Evolutionary conservation across 1,140 invertebrate species (phyloP).

Genomic region (Thereuonema tuberculata): DNA sequence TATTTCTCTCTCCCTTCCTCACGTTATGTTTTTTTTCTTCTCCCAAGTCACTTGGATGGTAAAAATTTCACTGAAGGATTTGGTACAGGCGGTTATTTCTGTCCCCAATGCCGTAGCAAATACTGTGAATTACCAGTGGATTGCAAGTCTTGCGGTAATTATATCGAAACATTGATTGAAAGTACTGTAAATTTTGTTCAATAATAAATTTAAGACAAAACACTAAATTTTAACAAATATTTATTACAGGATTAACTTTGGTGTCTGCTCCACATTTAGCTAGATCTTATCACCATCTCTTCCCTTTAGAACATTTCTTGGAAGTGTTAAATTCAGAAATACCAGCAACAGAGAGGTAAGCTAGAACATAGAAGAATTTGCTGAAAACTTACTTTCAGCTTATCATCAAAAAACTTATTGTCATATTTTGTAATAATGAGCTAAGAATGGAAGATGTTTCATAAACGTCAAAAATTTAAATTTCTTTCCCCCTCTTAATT

Average conservation of each 20-base stretch:
- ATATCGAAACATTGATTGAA: too few species aligned
- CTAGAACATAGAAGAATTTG: constrained; percentile 11
- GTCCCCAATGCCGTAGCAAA: constrained; percentile 90
- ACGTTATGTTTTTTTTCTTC: constrained; percentile 2
- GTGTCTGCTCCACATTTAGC: constrained; percentile 95
- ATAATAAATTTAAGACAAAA: too few species aligned
- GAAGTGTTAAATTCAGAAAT: constrained; percentile 39
- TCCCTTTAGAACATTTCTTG: constrained; percentile 72
- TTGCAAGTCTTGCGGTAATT: constrained; percentile 71
- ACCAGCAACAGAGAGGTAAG: background rate
- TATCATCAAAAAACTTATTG: too few species aligned
- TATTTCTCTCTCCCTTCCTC: too few species aligned
- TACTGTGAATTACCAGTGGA: constrained; percentile 96
- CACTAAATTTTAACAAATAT: too few species aligned
- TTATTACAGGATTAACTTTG: constrained; percentile 56
- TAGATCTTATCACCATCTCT: constrained; percentile 91
- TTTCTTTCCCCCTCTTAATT: too few species aligned
- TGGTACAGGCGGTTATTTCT: constrained; percentile 68
- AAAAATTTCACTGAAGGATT: constrained; percentile 37
- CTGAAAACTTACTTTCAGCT: too few species aligned
- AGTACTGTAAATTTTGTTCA: too few species aligned
- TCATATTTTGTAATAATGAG: background rate
- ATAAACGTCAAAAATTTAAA: too few species aligned
- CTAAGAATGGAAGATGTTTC: too few species aligned
- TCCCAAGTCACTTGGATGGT: constrained; percentile 63